phyloP scores from a whole-genome alignment of 2,113 vertebrate species.

The Gadus chalcogrammus region DNA sequence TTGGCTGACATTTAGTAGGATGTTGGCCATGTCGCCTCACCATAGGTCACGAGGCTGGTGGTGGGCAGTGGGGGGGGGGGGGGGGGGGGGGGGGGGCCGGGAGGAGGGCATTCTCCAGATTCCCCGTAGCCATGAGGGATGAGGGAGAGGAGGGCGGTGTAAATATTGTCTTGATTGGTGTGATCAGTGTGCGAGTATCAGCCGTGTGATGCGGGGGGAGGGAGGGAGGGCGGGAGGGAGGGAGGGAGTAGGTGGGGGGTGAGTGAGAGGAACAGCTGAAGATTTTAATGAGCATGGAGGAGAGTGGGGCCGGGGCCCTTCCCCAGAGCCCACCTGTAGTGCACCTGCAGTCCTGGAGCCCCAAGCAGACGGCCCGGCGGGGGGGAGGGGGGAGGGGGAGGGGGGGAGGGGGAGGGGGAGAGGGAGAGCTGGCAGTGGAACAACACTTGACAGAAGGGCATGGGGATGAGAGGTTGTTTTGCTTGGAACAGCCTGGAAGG shows the following conservation, averaged over 20 bases:
- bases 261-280: constrained; percentile 53
- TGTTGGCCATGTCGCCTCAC: constrained; percentile 26
- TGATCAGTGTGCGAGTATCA: constrained; percentile 49
- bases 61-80: constrained; percentile 17
- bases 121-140: constrained; percentile 46
- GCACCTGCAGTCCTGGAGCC: constrained; percentile 53
- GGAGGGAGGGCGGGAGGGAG: constrained; percentile 11
- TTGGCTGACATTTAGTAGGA: constrained; percentile 64
- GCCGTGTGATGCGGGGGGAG: constrained; percentile 28
- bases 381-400: too few relatives aligned
- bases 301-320: constrained; percentile 39
- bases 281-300: constrained; percentile 63
- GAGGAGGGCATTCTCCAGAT: constrained; percentile 43
- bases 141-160: constrained; percentile 43
- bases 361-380: constrained; percentile 18
- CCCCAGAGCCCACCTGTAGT: constrained; percentile 53
- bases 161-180: constrained; percentile 65
- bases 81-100: constrained; percentile 18
- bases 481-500: constrained; percentile 38
- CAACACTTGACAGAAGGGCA: constrained; percentile 47
- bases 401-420: background rate
- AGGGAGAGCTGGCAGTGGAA: constrained; percentile 33
- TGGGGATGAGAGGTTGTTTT: constrained; percentile 32
- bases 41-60: background rate
- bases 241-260: constrained; percentile 6